A percentile compares a stretch with the other conserved stretches of the same genome.
Evolutionary conservation across 2,797 vertebrate genomes (phyloP).

Genomic region (Notolabrus celidotus): DNA sequence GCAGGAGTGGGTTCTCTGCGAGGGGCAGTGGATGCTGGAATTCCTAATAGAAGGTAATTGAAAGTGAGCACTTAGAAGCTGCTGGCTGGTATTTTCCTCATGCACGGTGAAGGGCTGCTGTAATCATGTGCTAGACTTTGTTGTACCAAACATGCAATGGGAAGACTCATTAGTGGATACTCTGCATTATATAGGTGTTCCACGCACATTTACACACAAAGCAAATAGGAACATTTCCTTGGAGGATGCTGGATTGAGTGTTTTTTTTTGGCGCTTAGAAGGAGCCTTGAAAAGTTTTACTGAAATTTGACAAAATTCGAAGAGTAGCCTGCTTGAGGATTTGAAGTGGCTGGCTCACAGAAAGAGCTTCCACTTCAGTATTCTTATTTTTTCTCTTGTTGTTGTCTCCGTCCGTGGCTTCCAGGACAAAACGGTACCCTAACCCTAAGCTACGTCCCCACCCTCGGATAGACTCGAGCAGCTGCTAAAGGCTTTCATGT

Average conservation of each 20-base stretch:
- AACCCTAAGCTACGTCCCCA: slow-evolving; percentile 29
- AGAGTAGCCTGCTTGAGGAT: slow-evolving; percentile 38
- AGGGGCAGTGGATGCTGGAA: slow-evolving; percentile 68
- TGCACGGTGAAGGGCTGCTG: slow-evolving; percentile 43
- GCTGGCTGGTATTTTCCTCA: slow-evolving; percentile 63
- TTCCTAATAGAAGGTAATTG: slow-evolving; percentile 83
- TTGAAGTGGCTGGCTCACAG: slow-evolving; percentile 48
- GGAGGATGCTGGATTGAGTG: background rate
- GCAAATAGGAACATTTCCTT: slow-evolving; percentile 15
- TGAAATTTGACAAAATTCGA: slow-evolving; percentile 56
- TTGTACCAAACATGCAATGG: slow-evolving; percentile 40
- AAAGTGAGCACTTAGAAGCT: slow-evolving; percentile 76
- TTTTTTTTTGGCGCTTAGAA: slow-evolving; percentile 27
- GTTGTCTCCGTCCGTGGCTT: slow-evolving; percentile 29
- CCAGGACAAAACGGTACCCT: slow-evolving; percentile 29
- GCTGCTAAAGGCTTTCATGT: slow-evolving; percentile 11
- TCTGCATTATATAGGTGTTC: slow-evolving; percentile 29
- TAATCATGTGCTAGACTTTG: slow-evolving; percentile 79
- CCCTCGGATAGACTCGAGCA: slow-evolving; percentile 18
- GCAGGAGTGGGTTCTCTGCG: slow-evolving; percentile 72
- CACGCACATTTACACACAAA: background rate
- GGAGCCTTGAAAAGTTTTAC: slow-evolving; percentile 60
- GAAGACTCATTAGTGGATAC: slow-evolving; percentile 47
- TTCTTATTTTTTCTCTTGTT: slow-evolving; percentile 15
- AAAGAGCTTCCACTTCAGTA: slow-evolving; percentile 51